Base-by-base conservation (phyloP, 2,113 vertebrate species). In the Gallinago paraguaiae region DNA sequence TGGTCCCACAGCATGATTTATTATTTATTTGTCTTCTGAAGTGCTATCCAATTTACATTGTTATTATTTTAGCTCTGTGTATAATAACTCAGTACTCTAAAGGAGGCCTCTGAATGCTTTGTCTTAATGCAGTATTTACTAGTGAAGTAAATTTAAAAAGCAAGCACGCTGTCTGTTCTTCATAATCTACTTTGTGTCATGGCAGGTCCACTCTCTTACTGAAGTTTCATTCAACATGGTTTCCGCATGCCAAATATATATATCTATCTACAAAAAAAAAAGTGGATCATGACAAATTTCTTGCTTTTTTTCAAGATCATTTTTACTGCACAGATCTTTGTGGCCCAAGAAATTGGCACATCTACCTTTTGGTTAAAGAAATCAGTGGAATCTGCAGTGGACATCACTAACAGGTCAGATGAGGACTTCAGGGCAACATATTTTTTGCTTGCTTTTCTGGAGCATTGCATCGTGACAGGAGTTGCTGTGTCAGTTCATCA, bases 1-100 rank as follows among this genome's bases (percentile, higher is more conserved):
- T 50, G 23, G 17, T 92, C 54, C n/a, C 71, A 64, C 25, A 76
- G 48, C 50, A 43, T 14, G 39, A 31, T 23, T 50, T 88, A 27
- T 17, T 82, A 74, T 57, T 82, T 87, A 65, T 90, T 94, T 78
- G 8, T 90, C 23, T 95, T 16, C 41, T 91, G 15, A 54, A 85
- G 23, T 70, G 28, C 33, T 88, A 64, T 80, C 33, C 31, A 82
- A 23, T 85, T 82, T 85, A 39, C 13, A 2, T 46, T 83, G 33
- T 54, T 82, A 16, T 72, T 69, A 20, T 80, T 87, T 86, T 65
- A 50, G 17, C n/a, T 87, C 24, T 46, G 1, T 28, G 7, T 48
- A 8, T 75, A 78, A 63, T 43, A 80, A 43, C 17, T 77, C 53
- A n/a, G 0, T 71, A 57, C 22, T 51, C 69, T 51, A 68, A 78